Evolutionary conservation across 2,113 vertebrate genomes (phyloP), one percentile per base, ranked within the genome.

Genomic region (Nycticryphes semicollaris): DNA sequence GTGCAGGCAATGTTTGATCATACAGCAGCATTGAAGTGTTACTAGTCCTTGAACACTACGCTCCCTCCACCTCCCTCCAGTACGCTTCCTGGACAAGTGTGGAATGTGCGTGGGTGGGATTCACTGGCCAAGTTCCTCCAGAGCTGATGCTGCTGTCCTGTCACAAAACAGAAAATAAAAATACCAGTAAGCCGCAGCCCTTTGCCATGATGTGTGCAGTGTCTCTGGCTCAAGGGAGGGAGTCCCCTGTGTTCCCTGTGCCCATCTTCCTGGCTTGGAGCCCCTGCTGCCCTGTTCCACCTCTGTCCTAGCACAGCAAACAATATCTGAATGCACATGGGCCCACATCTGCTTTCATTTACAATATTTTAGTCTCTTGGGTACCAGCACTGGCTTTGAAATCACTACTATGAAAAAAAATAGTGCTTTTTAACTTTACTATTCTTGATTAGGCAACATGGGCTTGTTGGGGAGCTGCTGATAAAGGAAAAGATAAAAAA

Each of bases 101-200:
- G 43, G 47, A 85, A 64, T 25, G 47, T 9, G 20, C 0, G 3
- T 66, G 78, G 78, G 48, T 73, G 76, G 57, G 35, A 59, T 35
- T 62, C 50, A 8, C n/a, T 3, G 15, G 18, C 19, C 51, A 37
- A 22, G 27, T 30, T 56, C 47, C 66, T 56, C 41, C 11, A 30
- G 30, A 47, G 21, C 33, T 33, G 39, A 7, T 2, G 4, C 8
- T 33, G 20, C 62, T 78, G 22, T 1, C 1, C 25, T 3, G 2
- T 45, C 48, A 6, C 10, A 19, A 27, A 74, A 14, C 12, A 18
- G 8, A 13, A 59, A 94, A 33, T 27, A 12, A 47, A 47, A 50
- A 56, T 18, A 6, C 10, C 5, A 5, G 35, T 18, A 27, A 77
- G 39, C 14, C 86, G 83, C 41, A 63, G 69, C 67, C 48, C 39